Percentiles rank a stretch among this genome's conserved stretches.
phyloP scores from a whole-genome alignment of 2,888 invertebrate species.

The Sphaeridia pumilis region DNA sequence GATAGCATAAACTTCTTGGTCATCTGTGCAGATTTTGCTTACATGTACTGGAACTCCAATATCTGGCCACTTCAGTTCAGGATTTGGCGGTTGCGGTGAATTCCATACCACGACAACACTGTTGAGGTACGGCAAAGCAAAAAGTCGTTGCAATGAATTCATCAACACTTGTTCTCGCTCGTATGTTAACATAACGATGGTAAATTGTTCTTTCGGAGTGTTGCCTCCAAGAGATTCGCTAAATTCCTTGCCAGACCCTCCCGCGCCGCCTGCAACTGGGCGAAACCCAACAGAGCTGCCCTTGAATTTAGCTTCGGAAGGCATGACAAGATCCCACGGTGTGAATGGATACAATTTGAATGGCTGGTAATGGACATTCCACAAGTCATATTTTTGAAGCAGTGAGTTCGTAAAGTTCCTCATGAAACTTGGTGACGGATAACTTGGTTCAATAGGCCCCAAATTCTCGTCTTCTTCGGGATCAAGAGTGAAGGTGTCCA shows the following conservation, averaged over 20 bases:
- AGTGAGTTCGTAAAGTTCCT: constrained; percentile 73
- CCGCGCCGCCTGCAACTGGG: constrained; percentile 80
- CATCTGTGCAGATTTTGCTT: too few relatives aligned
- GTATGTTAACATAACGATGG: constrained; percentile 90
- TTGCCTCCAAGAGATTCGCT: constrained; percentile 93
- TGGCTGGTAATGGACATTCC: constrained; percentile 87
- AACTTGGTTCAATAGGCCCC: constrained; percentile 86
- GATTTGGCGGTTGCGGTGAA: constrained; percentile 68
- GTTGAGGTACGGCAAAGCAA: constrained; percentile 89
- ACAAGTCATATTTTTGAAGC: constrained; percentile 51
- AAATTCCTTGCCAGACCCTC: constrained; percentile 93
- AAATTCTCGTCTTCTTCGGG: constrained; percentile 82
- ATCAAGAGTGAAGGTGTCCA: constrained; percentile 63
- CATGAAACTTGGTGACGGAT: constrained; percentile 71
- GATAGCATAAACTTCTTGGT: too few relatives aligned
- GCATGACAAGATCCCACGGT: constrained; percentile 33
- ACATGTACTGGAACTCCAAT: constrained; percentile 71
- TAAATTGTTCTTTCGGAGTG: constrained; percentile 85
- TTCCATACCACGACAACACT: constrained; percentile 99
- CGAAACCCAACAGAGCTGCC: constrained; percentile 81
- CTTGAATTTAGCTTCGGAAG: constrained; percentile 80
- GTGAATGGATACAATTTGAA: constrained; percentile 58
- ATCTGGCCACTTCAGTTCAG: constrained; percentile 78
- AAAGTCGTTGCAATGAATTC: constrained; percentile 74
- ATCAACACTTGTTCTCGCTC: constrained; percentile 80